Evolutionary conservation across 2,113 vertebrate species (phyloP).

Genomic region (Acinonyx jubatus): DNA sequence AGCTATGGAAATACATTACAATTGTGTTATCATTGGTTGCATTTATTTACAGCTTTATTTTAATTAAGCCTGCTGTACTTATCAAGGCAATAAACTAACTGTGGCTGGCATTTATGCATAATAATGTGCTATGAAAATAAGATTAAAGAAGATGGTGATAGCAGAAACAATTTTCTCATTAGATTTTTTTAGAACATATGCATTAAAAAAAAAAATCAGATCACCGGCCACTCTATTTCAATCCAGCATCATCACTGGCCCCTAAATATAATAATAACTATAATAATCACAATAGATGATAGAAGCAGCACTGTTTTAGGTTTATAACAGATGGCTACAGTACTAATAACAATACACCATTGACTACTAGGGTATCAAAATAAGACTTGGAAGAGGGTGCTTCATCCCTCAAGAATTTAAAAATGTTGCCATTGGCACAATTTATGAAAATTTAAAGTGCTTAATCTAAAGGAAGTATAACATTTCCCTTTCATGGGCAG

Average conservation of each 20-base stretch:
- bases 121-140: slow-evolving; percentile 77
- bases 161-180: slow-evolving; percentile 66
- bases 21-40: slow-evolving; percentile 76
- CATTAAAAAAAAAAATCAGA: slow-evolving; percentile 51
- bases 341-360: slow-evolving; percentile 42
- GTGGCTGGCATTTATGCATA: slow-evolving; percentile 70
- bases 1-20: slow-evolving; percentile 77
- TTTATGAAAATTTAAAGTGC: slow-evolving; percentile 85
- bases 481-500: slow-evolving; percentile 51
- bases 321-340: slow-evolving; percentile 58
- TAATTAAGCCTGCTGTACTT: slow-evolving; percentile 83
- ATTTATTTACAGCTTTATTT: slow-evolving; percentile 84
- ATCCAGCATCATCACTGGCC: slow-evolving; percentile 19
- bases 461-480: slow-evolving; percentile 76
- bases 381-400: slow-evolving; percentile 72
- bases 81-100: slow-evolving; percentile 79
- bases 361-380: slow-evolving; percentile 65
- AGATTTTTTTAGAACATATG: slow-evolving; percentile 57
- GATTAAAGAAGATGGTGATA: slow-evolving; percentile 70
- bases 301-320: slow-evolving; percentile 54
- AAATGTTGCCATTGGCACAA: slow-evolving; percentile 82
- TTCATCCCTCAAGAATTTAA: slow-evolving; percentile 81
- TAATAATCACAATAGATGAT: slow-evolving; percentile 49
- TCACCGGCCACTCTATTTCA: slow-evolving; percentile 60
- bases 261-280: slow-evolving; percentile 66